phyloP scores from a whole-genome alignment of 2,797 vertebrate genomes.

The Cossypha caffra region DNA sequence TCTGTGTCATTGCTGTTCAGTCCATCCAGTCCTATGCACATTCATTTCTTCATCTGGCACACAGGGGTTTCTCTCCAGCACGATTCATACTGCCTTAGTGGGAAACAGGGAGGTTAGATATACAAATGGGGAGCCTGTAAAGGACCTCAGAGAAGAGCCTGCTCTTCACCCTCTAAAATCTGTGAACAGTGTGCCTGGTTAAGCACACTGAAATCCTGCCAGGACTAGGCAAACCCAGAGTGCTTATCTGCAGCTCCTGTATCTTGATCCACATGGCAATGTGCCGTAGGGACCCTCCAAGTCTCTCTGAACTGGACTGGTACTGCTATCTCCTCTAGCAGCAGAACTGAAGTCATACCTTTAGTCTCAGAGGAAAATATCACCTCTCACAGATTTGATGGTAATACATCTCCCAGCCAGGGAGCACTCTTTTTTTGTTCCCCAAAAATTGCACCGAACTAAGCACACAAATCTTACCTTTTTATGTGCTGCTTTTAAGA shows the following conservation, averaged over 20 bases:
- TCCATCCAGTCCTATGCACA: not conserved
- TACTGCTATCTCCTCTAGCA: not conserved
- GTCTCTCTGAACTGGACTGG: not conserved
- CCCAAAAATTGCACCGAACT: not conserved
- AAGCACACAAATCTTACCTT: not conserved
- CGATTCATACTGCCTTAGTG: not conserved
- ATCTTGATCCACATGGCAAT: not conserved
- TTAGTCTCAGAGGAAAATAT: not conserved
- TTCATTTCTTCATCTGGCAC: not conserved
- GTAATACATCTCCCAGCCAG: not conserved
- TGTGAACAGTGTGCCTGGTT: not conserved
- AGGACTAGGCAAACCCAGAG: not conserved
- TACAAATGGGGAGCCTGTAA: not conserved
- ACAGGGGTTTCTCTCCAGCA: not conserved
- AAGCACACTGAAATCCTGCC: not conserved
- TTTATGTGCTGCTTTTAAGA: not conserved
- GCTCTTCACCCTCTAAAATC: not conserved
- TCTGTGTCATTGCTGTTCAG: conserved; percentile 30
- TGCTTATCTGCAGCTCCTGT: not conserved
- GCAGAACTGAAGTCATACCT: not conserved
- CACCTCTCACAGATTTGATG: not conserved
- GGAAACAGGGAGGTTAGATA: not conserved
- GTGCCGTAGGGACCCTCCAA: not conserved
- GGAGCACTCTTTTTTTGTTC: not conserved
- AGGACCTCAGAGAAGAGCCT: not conserved